Percentiles rank a stretch among this genome's conserved stretches.
These are phyloP conservation scores for Pollenia angustigena DNA, from an alignment of 2,888 invertebrate genomes.

Conservation along the genomic window DNA sequence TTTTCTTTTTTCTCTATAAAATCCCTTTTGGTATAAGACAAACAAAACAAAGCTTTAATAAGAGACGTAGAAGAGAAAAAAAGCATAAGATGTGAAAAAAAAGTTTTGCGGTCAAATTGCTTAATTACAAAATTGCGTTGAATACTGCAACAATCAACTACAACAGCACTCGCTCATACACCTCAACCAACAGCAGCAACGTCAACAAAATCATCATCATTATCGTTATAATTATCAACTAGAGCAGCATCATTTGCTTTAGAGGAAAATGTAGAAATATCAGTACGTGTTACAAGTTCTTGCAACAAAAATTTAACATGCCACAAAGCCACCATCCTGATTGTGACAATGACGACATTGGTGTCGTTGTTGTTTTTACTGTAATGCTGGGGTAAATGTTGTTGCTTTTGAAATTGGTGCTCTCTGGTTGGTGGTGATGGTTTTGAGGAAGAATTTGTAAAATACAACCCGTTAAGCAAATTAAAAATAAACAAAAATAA, in stretches of 20 bases:
- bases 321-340: slow-evolving; percentile 60
- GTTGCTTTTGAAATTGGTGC: slow-evolving; percentile 1
- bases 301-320: slow-evolving; percentile 41
- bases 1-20: slow-evolving; percentile 39
- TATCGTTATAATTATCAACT: neutral
- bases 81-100: slow-evolving; percentile 35
- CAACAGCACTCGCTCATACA: slow-evolving; percentile 19
- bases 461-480: slow-evolving; percentile 57
- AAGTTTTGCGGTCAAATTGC: slow-evolving; percentile 80
- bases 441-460: slow-evolving; percentile 38
- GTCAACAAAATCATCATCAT: slow-evolving; percentile 32
- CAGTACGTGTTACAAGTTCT: slow-evolving; percentile 11
- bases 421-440: slow-evolving; percentile 10
- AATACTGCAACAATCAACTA: slow-evolving; percentile 66
- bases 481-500: slow-evolving; percentile 65
- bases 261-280: slow-evolving; percentile 36
- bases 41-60: slow-evolving; percentile 57
- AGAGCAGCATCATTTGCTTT: slow-evolving; percentile 9
- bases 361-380: neutral
- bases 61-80: slow-evolving; percentile 6
- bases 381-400: neutral
- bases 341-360: slow-evolving; percentile 53
- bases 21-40: slow-evolving; percentile 66
- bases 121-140: slow-evolving; percentile 82
- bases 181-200: slow-evolving; percentile 20